Conservation (phyloP, 2,113 vertebrate species). For the Chunga burmeisteri region DNA sequence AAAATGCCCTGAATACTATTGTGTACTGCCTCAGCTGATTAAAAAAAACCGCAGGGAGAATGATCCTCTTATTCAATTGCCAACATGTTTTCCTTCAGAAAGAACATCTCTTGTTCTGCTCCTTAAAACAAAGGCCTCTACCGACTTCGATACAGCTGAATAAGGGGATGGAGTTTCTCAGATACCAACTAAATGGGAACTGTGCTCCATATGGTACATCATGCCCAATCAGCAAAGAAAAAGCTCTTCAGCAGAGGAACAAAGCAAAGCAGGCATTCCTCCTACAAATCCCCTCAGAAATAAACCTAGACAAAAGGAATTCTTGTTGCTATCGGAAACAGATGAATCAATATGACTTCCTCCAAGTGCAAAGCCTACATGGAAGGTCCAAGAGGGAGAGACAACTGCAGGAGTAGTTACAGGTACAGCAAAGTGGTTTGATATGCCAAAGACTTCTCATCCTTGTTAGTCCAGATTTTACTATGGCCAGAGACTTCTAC, state of each 20-base stretch:
- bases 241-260: neutral
- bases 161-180: neutral
- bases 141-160: neutral
- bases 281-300: neutral
- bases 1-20: neutral
- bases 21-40: neutral
- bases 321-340: neutral
- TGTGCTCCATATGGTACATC: neutral
- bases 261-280: neutral
- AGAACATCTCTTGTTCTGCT: neutral
- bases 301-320: neutral
- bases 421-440: neutral
- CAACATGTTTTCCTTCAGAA: neutral
- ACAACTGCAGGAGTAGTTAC: neutral
- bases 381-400: neutral
- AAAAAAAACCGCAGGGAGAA: neutral
- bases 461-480: neutral
- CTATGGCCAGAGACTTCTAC: neutral
- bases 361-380: neutral
- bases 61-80: neutral
- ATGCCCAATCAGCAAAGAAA: neutral
- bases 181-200: neutral
- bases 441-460: neutral
- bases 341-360: neutral
- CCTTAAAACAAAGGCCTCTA: neutral